phyloP scores from a whole-genome alignment of 2,797 vertebrate species.

The Knipowitschia caucasica region DNA sequence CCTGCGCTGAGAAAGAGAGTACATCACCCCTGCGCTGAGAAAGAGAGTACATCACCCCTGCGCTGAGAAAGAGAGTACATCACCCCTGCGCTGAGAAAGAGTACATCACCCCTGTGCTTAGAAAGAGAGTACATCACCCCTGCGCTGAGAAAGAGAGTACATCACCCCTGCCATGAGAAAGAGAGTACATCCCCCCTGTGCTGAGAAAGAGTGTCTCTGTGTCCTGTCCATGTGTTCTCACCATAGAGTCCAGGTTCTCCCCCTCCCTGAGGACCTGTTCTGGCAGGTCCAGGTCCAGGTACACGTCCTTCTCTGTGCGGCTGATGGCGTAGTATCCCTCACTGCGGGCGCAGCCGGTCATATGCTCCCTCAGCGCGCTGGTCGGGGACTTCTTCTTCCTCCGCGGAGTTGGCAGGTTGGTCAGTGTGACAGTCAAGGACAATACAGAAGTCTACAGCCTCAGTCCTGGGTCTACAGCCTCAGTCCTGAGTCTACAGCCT shows the following conservation, averaged over 20 bases:
- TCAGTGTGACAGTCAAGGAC: slow-evolving; percentile 85
- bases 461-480: no score
- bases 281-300: slow-evolving; percentile 84
- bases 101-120: no score
- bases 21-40: no score
- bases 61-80: slow-evolving; percentile 64
- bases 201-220: neutral
- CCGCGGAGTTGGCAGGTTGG: slow-evolving; percentile 87
- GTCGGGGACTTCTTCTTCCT: slow-evolving; percentile 80
- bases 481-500: no score
- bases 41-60: neutral
- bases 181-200: no score
- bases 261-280: slow-evolving; percentile 80
- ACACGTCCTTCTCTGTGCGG: slow-evolving; percentile 92
- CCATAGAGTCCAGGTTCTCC: slow-evolving; percentile 79
- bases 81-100: no score
- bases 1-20: slow-evolving; percentile 64
- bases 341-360: slow-evolving; percentile 86
- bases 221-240: slow-evolving; percentile 34
- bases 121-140: no score
- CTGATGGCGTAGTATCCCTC: slow-evolving; percentile 94
- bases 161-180: slow-evolving; percentile 68
- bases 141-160: no score
- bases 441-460: slow-evolving; percentile 10
- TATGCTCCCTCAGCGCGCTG: slow-evolving; percentile 82